phyloP scores from a whole-genome alignment of 2,797 vertebrate genomes.

The Enteromius unitaeniatus region DNA sequence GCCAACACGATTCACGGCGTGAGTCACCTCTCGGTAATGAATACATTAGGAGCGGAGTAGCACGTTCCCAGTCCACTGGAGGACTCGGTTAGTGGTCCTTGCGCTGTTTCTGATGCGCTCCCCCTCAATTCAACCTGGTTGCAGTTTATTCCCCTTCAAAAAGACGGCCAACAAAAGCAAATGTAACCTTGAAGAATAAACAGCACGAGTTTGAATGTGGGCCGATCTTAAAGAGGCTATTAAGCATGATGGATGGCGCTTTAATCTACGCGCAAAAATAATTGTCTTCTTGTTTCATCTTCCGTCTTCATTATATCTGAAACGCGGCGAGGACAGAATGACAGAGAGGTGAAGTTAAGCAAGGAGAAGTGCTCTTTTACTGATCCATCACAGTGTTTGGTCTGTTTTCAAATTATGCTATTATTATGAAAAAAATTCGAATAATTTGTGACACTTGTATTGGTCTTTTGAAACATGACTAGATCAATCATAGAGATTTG shows the following conservation, averaged over 20 bases:
- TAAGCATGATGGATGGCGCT: slow-evolving; percentile 81
- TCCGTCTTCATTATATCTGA: slow-evolving; percentile 80
- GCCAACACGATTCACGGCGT: slow-evolving; percentile 31
- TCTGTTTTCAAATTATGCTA: slow-evolving; percentile 3
- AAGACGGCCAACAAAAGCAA: slow-evolving; percentile 65
- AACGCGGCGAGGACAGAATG: slow-evolving; percentile 64
- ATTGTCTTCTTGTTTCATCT: slow-evolving; percentile 80
- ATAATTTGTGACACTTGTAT: background rate
- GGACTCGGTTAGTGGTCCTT: background rate
- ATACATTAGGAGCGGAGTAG: slow-evolving; percentile 16
- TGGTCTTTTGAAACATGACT: slow-evolving; percentile 24
- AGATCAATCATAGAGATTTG: slow-evolving; percentile 23
- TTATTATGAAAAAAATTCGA: background rate
- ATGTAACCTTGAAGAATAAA: slow-evolving; percentile 80
- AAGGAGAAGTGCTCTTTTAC: slow-evolving; percentile 37
- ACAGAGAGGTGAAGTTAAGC: slow-evolving; percentile 46
- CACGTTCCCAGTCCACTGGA: background rate
- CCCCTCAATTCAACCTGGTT: slow-evolving; percentile 12
- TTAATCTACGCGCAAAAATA: slow-evolving; percentile 80
- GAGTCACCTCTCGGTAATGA: slow-evolving; percentile 20
- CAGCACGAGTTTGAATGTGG: slow-evolving; percentile 71
- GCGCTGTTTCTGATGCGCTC: background rate
- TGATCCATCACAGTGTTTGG: background rate
- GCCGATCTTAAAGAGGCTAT: slow-evolving; percentile 79
- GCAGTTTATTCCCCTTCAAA: slow-evolving; percentile 25